Evolutionary conservation across 2,113 vertebrate species (phyloP), one percentile per base, ranked within the genome.

Genomic region (Paramisgurnus dabryanus): DNA sequence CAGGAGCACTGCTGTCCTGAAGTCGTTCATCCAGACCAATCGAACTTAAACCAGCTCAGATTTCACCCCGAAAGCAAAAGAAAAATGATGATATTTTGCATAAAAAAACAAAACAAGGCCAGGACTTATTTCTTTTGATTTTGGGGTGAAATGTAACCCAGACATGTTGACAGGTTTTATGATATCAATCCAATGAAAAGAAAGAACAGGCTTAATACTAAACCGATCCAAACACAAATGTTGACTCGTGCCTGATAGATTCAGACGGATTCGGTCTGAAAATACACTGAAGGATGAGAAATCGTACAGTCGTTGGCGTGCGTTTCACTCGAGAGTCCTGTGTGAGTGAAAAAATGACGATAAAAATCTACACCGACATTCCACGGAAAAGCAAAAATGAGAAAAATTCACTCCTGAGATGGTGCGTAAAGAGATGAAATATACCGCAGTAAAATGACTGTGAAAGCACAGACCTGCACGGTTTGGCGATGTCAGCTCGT

Each of bases 401-500:
- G 53, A 63, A 34, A 41, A 60, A 50, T 6, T 50, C 81, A 63
- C 69, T 69, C 67, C 77, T 55, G 70, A 75, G 57, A 83, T 22
- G 40, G 68, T 43, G 76, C 49, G 39, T 82, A 65, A 18, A 41
- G 57, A 67, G 2, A 86, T 83, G 75, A 83, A 85, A 79, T 82
- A 88, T 22, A 85, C 81, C 78, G 80, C 82, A 79, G 82, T 65
- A 67, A 66, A 85, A 81, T 12, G 78, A 27, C 68, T 76, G 72
- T 77, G 41, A 69, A 73, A 67, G 69, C 45, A 86, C 70, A 87
- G 86, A 89, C 87, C 43, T 61, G 85, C 87, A 86, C 74, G 50
- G 73, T 80, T 69, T 79, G 87, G 86, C 66, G 70, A 76, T 83
- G 86, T 86, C 82, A 83, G 86, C 82, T 87, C 74, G 71, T 85